These are phyloP conservation scores for Columbina picui DNA, from an alignment of 2,113 vertebrate species.

Conservation along the genomic window DNA sequence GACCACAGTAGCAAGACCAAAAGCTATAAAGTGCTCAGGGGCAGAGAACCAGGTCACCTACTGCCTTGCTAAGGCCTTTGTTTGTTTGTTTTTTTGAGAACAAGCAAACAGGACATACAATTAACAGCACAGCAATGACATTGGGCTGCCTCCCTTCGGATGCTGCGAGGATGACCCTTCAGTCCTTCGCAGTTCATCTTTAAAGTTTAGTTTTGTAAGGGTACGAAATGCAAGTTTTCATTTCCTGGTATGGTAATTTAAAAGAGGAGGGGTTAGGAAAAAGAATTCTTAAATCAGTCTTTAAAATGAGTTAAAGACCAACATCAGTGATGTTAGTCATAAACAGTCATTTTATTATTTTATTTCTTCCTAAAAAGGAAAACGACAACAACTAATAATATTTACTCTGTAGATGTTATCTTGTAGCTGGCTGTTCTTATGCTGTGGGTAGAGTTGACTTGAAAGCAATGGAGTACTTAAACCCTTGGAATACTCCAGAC, in stretches of 20 bases:
- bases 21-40: neutral
- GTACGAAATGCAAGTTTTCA: conserved; percentile 24
- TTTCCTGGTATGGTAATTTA: conserved; percentile 41
- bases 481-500: neutral
- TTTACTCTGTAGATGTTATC: neutral
- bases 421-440: neutral
- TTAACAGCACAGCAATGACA: conserved; percentile 32
- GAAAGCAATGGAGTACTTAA: neutral
- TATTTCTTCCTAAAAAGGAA: neutral
- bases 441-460: neutral
- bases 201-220: conserved; percentile 38
- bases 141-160: neutral
- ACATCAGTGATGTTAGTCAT: conserved; percentile 9
- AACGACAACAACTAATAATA: neutral
- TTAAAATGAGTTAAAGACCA: conserved; percentile 23
- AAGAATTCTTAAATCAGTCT: conserved; percentile 41
- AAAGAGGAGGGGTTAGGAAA: neutral
- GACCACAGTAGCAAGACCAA: neutral
- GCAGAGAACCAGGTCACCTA: conserved; percentile 48
- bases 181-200: conserved; percentile 41
- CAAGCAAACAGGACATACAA: conserved; percentile 31
- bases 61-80: conserved; percentile 16
- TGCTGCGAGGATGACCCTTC: conserved; percentile 36
- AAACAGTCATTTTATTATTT: too few species aligned
- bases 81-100: conserved; percentile 31